A percentile compares a stretch with the other conserved stretches of the same genome.
Evolutionary conservation across 2,797 vertebrate genomes (phyloP).

Genomic region (Hoplostethus mediterraneus): DNA sequence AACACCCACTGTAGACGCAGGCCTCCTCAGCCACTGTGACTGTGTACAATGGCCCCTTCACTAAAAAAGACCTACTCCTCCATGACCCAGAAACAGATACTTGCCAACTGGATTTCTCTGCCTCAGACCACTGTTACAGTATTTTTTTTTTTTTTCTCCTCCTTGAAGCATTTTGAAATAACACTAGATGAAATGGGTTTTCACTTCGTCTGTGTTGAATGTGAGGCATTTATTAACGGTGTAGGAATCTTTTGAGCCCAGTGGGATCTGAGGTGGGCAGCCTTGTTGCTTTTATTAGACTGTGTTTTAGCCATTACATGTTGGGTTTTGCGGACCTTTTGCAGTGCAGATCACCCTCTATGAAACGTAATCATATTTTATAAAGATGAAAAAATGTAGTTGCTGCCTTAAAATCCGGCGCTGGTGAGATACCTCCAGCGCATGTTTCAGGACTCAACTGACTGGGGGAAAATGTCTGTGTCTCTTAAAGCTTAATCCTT

Average conservation of each 20-base stretch:
- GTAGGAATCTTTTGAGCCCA: conserved; percentile 49
- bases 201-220: conserved; percentile 67
- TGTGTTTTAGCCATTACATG: conserved; percentile 62
- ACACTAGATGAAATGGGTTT: conserved; percentile 40
- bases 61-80: conserved; percentile 9
- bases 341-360: conserved; percentile 55
- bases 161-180: conserved; percentile 56
- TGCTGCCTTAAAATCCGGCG: conserved; percentile 77
- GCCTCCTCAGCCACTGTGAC: not conserved
- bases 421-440: conserved; percentile 61
- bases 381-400: conserved; percentile 69
- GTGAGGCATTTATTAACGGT: conserved; percentile 64
- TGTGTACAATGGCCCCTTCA: conserved; percentile 4
- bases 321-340: conserved; percentile 64
- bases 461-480: conserved; percentile 36
- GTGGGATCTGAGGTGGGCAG: conserved; percentile 54
- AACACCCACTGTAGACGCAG: not conserved
- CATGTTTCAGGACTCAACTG: conserved; percentile 50
- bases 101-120: conserved; percentile 1
- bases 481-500: conserved; percentile 71
- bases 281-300: conserved; percentile 69
- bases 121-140: conserved; percentile 17
- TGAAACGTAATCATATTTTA: conserved; percentile 69
- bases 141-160: conserved; percentile 25
- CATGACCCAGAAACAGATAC: conserved; percentile 5